Percentiles rank a stretch among this genome's conserved stretches.
phyloP scores from a whole-genome alignment of 1,140 invertebrate species.

The Pachypeltis micranthus region DNA sequence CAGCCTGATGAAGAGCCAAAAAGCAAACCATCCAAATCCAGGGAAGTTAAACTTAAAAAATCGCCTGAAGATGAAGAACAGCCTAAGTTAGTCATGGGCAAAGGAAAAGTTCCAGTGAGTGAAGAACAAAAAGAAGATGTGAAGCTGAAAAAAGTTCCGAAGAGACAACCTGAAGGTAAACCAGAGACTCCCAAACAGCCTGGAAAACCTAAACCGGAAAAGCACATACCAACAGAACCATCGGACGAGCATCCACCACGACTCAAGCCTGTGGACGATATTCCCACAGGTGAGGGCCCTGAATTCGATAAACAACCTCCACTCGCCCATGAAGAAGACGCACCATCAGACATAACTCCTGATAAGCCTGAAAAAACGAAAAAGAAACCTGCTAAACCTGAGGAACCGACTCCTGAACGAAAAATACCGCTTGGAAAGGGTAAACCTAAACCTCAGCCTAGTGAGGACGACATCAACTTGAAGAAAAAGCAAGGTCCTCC shows the following conservation, averaged over 20 bases:
- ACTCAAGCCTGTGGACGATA: conserved; percentile 26
- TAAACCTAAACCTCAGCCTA: conserved; percentile 32
- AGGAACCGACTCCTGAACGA: conserved; percentile 32
- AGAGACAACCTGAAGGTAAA: conserved; percentile 18
- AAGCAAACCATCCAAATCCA: conserved; percentile 25
- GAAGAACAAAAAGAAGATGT: conserved; percentile 24
- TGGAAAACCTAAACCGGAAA: conserved; percentile 23
- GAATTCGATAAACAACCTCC: conserved; percentile 7
- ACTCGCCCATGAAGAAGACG: conserved; percentile 17
- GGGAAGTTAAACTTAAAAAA: conserved; percentile 27
- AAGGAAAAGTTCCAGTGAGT: conserved; percentile 27
- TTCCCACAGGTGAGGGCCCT: conserved; percentile 25
- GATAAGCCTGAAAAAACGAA: conserved; percentile 30
- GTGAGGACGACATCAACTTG: conserved; percentile 34
- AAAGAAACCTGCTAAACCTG: conserved; percentile 23
- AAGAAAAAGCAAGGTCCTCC: conserved; percentile 36
- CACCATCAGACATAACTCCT: conserved; percentile 23
- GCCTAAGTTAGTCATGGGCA: conserved; percentile 27
- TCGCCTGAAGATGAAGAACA: conserved; percentile 28
- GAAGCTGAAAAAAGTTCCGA: conserved; percentile 18
- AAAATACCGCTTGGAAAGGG: conserved; percentile 34
- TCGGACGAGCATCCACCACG: conserved; percentile 24
- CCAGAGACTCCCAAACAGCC: conserved; percentile 21
- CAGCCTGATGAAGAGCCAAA: conserved; percentile 22
- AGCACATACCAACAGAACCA: conserved; percentile 21